phyloP scores from a whole-genome alignment of 92 coral and sea anemone genomes.

The Virgularia gustaviana region DNA sequence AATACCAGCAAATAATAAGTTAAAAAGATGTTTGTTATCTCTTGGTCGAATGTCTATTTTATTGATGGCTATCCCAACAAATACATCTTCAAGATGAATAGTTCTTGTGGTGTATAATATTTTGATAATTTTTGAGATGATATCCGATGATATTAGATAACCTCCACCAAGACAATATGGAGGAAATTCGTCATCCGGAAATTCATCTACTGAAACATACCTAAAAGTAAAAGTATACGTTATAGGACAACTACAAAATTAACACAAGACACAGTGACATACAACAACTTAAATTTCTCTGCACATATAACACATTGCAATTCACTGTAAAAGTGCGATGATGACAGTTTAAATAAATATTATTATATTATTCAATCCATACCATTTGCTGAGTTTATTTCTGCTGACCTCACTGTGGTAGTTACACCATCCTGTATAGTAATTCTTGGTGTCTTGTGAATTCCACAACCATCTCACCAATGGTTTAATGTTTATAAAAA shows the following conservation, averaged over 20 bases:
- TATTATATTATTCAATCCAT: neutral
- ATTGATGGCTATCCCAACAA: conserved; percentile 27
- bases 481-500: neutral
- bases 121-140: conserved; percentile 8
- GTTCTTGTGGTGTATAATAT: conserved; percentile 7
- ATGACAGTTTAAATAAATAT: too few relatives aligned
- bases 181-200: conserved; percentile 22
- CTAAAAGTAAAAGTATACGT: neutral
- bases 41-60: conserved; percentile 15
- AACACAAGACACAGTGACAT: too few relatives aligned
- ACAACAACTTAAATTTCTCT: too few relatives aligned
- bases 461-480: conserved; percentile 18
- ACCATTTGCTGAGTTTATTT: conserved; percentile 34
- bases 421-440: conserved; percentile 37
- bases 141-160: conserved; percentile 26
- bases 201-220: conserved; percentile 47
- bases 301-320: too few relatives aligned
- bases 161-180: conserved; percentile 45
- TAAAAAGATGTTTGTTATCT: conserved; percentile 34
- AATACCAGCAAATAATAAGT: conserved; percentile 15
- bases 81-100: conserved; percentile 35
- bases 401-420: conserved; percentile 32
- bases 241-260: neutral
- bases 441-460: neutral
- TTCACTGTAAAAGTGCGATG: too few relatives aligned